Evolutionary conservation across 1,140 invertebrate genomes (phyloP), one percentile per base, ranked within the genome.

Genomic region (Anastrepha obliqua): DNA sequence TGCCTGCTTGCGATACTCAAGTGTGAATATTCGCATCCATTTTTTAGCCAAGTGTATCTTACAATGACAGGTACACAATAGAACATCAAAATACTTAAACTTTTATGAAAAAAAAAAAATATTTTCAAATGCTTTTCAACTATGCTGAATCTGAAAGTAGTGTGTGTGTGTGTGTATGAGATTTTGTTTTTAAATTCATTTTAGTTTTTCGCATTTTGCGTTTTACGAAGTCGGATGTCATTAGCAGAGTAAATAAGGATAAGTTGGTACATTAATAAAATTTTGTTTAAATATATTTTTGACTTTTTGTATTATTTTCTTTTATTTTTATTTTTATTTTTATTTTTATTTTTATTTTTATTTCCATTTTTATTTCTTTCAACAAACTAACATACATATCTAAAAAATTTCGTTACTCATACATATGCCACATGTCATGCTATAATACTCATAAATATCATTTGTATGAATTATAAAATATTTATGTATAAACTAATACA

Each of bases 401-500:
- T 70, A 15, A 81, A 81, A 81, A 81, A 81, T 55, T 81, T 81
- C 74, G 74, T 81, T 81, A 81, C 74, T 55, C 44, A 81, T 74
- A 74, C 44, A 81, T 74, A 74, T 74, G 67, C 42, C 67, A 74
- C 42, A 74, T 74, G 44, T 5, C 13, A 74, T 74, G 44, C 13
- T 4, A 62, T 17, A 62, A 62, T 58, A 62, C 64, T 29, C 17
- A 67, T 67, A 67, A 5, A 55, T 81, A 78, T 51, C 44, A 29
- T 67, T 5, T 81, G 47, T 81, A 81, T 81, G 74, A 81, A 55
- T 81, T 81, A 55, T 13, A 55, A 81, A 81, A 74, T 74, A 81
- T 81, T 13, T 81, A 81, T 81, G 44, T 81, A 55, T 81, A 81
- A 81, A 81, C 74, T 81, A 81, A 81, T 81, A 81, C 74, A 81